Evolutionary conservation across 2,888 invertebrate species (phyloP).

Genomic region (Geophilus truncorum): DNA sequence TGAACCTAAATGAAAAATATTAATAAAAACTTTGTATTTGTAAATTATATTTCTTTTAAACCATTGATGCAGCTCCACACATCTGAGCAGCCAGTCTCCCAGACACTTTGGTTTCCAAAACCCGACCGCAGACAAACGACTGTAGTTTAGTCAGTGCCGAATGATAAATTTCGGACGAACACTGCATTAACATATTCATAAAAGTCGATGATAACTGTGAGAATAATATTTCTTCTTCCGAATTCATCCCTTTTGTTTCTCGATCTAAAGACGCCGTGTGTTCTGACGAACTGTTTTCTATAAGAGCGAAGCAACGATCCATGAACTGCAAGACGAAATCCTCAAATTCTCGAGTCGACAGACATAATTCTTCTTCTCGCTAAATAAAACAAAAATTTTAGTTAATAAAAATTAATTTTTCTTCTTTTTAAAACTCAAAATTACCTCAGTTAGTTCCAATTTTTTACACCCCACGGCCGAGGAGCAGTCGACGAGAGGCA

Average conservation of each 20-base stretch:
- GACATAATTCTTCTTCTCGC: conserved; percentile 66
- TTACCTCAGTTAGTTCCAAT: conserved; percentile 62
- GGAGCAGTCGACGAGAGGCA: conserved; percentile 81
- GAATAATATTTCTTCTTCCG: conserved; percentile 67
- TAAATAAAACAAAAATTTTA: conserved; percentile 40
- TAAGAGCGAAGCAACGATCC: conserved; percentile 57
- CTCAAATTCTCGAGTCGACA: conserved; percentile 78
- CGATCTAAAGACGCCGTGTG: conserved; percentile 52
- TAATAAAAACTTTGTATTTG: too few species aligned
- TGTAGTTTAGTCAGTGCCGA: conserved; percentile 69
- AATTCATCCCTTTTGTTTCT: conserved; percentile 56
- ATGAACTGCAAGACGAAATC: conserved; percentile 82
- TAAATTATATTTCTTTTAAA: too few species aligned
- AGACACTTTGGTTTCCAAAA: conserved; percentile 78
- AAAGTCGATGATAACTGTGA: conserved; percentile 64
- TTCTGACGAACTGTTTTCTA: conserved; percentile 49
- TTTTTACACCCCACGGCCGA: conserved; percentile 61
- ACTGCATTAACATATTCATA: conserved; percentile 64
- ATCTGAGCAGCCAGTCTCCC: conserved; percentile 73
- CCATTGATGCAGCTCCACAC: conserved; percentile 56
- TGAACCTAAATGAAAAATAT: conserved; percentile 52
- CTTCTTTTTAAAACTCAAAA: neutral
- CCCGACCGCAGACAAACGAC: conserved; percentile 62
- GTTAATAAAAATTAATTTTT: too few species aligned
- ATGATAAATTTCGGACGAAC: conserved; percentile 59